These are phyloP conservation scores for Micronycteris hirsuta DNA, from an alignment of 2,113 vertebrate species.

Conservation along the genomic window DNA sequence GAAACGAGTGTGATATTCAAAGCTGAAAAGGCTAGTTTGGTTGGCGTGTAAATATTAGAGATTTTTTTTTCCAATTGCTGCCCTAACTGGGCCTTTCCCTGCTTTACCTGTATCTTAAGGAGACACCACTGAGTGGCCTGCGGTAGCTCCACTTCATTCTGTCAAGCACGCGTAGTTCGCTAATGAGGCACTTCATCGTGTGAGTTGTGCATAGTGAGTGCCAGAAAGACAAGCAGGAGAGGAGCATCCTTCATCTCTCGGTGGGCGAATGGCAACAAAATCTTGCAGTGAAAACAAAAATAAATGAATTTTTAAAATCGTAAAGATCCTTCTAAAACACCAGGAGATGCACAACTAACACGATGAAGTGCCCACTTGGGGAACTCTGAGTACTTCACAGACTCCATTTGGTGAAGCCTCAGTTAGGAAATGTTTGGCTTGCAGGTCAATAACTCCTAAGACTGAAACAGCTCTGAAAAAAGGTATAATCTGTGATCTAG, in stretches of 20 bases:
- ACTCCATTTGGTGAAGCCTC: neutral
- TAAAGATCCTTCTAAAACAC: neutral
- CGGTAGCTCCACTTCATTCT: neutral
- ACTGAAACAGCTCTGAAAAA: neutral
- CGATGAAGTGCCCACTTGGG: neutral
- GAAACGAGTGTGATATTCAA: neutral
- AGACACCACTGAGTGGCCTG: neutral
- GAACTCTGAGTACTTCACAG: neutral
- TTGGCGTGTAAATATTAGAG: neutral
- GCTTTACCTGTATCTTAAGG: neutral
- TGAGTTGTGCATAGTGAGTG: neutral
- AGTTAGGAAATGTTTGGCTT: constrained; percentile 38
- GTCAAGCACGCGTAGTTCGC: neutral
- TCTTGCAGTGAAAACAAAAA: neutral
- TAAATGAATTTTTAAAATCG: neutral
- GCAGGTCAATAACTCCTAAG: constrained; percentile 49
- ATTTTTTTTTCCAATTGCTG: neutral
- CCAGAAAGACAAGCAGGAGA: neutral
- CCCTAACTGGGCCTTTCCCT: neutral
- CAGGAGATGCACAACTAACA: neutral
- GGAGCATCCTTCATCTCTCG: neutral
- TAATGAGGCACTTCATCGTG: neutral
- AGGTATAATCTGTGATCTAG: neutral
- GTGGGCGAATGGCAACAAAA: neutral
- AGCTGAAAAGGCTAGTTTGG: neutral